phyloP scores from a whole-genome alignment of 2,888 invertebrate genomes.

The Perizoma affinitatum region DNA sequence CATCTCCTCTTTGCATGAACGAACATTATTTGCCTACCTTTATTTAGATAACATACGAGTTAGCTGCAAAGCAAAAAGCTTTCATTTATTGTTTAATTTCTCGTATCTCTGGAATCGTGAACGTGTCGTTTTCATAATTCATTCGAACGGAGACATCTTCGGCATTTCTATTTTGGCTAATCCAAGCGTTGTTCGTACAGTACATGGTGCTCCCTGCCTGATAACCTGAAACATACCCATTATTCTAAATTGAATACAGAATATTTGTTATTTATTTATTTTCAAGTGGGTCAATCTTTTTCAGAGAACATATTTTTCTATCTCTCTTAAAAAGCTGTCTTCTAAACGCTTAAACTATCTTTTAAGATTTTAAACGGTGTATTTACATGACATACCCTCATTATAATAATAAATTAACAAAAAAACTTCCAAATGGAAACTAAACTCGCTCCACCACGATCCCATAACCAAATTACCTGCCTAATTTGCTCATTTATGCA shows the following conservation, averaged over 20 bases:
- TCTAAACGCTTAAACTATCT: no score
- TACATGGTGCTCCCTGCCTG: conserved; percentile 40
- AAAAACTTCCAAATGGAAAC: no score
- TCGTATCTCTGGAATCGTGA: conserved; percentile 26
- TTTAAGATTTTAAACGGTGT: no score
- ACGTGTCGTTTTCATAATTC: conserved; percentile 57
- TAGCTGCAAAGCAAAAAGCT: neutral
- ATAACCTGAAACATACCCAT: neutral
- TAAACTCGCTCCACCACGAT: conserved; percentile 36
- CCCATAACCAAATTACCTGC: conserved; percentile 25
- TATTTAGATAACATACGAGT: neutral
- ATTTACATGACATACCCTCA: no score
- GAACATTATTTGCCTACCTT: no score
- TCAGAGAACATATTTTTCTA: no score
- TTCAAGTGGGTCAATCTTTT: no score
- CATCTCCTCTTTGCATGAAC: no score
- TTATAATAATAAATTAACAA: no score
- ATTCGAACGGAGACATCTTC: conserved; percentile 53
- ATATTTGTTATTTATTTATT: neutral
- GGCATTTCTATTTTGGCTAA: conserved; percentile 56
- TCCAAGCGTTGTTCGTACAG: conserved; percentile 32
- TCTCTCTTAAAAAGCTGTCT: no score
- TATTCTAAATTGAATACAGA: neutral
- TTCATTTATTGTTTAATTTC: conserved; percentile 3
- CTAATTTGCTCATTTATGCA: conserved; percentile 31